Percentiles rank a stretch among this genome's conserved stretches.
Conservation (phyloP, 2,797 vertebrate species). For the Amblyraja radiata region DNA sequence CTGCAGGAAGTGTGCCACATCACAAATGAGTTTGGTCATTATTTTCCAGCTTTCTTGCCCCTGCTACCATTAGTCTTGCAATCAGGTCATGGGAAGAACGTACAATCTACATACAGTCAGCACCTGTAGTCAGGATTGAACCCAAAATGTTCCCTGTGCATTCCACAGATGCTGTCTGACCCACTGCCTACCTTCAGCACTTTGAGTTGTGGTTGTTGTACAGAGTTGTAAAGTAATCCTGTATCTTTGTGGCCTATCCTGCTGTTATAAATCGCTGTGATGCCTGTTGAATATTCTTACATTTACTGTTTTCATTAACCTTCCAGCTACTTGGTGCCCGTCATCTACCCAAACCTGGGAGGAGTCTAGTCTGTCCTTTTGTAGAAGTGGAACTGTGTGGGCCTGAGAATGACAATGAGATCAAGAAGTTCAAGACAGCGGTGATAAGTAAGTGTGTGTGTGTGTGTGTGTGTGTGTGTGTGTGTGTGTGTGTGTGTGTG, state of each 20-base stretch:
- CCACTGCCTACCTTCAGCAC: too few species aligned
- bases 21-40: not conserved
- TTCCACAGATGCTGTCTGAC: too few species aligned
- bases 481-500: not conserved
- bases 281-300: not conserved
- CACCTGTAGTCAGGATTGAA: too few species aligned
- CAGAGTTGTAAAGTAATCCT: not conserved
- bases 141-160: too few species aligned
- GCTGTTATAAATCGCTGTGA: not conserved
- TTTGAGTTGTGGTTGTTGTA: too few species aligned
- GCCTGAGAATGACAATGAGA: conserved; percentile 63
- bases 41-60: too few species aligned
- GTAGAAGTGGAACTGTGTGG: conserved; percentile 94
- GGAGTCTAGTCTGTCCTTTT: conserved; percentile 88
- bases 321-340: conserved; percentile 83
- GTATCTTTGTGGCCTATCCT: too few species aligned
- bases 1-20: not conserved
- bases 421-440: conserved; percentile 80
- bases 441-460: conserved; percentile 74
- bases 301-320: conserved; percentile 1
- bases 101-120: too few species aligned
- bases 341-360: conserved; percentile 82
- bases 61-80: too few species aligned
- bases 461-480: too few species aligned
- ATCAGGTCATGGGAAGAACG: not conserved